These are phyloP conservation scores for Enteromius viviparus DNA, from an alignment of 2,797 vertebrate species.

Conservation along the genomic window DNA sequence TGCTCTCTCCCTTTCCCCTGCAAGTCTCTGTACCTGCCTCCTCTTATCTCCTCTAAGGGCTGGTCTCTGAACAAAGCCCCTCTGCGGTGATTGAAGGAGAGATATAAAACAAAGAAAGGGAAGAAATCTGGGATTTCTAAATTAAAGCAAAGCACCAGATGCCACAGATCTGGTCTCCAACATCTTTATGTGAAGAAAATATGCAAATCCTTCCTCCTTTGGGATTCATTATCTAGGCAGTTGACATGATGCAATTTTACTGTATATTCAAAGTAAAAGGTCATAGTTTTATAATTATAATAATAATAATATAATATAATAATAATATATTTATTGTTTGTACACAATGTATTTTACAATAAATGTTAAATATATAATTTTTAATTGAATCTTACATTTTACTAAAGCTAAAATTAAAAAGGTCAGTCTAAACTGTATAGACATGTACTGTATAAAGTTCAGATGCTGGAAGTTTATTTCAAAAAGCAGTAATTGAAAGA, in stretches of 20 bases:
- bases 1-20: conserved; percentile 13
- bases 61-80: conserved; percentile 42
- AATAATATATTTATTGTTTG: too few species aligned
- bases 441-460: neutral
- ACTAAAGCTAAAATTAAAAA: neutral
- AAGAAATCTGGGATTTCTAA: conserved; percentile 39
- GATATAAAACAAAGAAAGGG: conserved; percentile 28
- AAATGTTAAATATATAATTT: neutral
- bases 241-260: conserved; percentile 5
- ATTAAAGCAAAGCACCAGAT: conserved; percentile 24
- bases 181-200: conserved; percentile 20
- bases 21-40: conserved; percentile 10
- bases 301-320: too few species aligned
- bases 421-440: neutral
- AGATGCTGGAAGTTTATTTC: neutral
- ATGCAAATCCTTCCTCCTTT: conserved; percentile 35
- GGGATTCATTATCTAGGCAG: conserved; percentile 7
- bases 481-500: neutral
- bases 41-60: conserved; percentile 45
- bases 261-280: conserved; percentile 1
- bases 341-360: neutral
- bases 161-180: conserved; percentile 16
- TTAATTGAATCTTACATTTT: neutral
- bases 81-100: conserved; percentile 20
- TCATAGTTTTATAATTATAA: neutral